Conservation (phyloP, 2,888 invertebrate species). For the Ophion slaviceki region DNA sequence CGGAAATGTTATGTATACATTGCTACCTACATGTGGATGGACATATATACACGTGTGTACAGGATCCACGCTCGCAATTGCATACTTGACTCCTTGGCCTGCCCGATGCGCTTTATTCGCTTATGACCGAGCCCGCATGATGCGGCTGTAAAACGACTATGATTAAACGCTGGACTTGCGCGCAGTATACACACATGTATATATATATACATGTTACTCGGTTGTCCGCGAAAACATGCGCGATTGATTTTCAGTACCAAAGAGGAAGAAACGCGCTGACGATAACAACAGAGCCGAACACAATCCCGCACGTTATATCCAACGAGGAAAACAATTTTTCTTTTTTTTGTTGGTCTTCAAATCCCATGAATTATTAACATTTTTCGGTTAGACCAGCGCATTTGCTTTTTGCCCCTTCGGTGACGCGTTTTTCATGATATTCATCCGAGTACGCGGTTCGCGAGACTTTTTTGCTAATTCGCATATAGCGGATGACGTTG, state of each 20-base stretch:
- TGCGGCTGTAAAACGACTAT: conserved; percentile 57
- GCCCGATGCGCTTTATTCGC: conserved; percentile 54
- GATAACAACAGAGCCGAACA: background rate
- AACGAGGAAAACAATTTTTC: conserved; percentile 9
- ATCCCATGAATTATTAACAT: conserved; percentile 17
- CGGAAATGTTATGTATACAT: conserved; percentile 33
- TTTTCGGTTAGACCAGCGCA: background rate
- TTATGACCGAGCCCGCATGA: conserved; percentile 36
- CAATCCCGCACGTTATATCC: background rate
- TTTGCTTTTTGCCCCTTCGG: background rate
- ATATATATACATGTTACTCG: background rate
- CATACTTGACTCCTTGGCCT: conserved; percentile 74
- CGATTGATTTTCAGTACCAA: conserved; percentile 9
- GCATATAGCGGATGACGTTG: background rate
- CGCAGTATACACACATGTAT: conserved; percentile 7
- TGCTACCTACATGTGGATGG: background rate
- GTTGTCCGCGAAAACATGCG: conserved; percentile 17
- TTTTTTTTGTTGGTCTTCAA: background rate
- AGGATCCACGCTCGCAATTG: conserved; percentile 68
- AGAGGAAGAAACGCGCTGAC: background rate
- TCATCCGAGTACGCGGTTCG: background rate
- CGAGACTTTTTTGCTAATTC: background rate
- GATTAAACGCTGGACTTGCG: conserved; percentile 30
- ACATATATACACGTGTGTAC: background rate
- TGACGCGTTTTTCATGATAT: conserved; percentile 2